Conservation (phyloP, 2,113 vertebrate species). For the Hippocampus mohnikei region DNA sequence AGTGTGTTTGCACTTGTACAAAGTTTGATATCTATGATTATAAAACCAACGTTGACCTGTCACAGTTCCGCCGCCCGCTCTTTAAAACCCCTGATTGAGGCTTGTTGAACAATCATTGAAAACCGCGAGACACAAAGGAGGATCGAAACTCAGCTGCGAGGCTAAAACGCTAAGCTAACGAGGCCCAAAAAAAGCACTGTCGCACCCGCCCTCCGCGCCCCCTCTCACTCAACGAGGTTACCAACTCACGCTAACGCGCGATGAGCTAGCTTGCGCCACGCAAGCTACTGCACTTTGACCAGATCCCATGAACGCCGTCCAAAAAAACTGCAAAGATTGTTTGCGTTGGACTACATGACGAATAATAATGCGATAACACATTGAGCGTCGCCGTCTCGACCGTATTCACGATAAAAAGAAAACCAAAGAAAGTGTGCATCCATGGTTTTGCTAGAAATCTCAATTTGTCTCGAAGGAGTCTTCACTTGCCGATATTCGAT, state of each 20-base stretch:
- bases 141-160: constrained; percentile 26
- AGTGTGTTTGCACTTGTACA: constrained; percentile 52
- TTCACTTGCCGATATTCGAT: constrained; percentile 95
- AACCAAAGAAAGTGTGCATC: constrained; percentile 52
- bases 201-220: constrained; percentile 44
- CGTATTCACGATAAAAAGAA: constrained; percentile 80
- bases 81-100: constrained; percentile 62
- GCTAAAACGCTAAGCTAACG: constrained; percentile 75
- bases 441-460: constrained; percentile 39
- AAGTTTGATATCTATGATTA: constrained; percentile 36
- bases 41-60: constrained; percentile 50
- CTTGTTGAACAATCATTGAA: constrained; percentile 60
- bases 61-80: constrained; percentile 37
- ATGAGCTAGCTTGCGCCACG: background rate
- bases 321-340: background rate
- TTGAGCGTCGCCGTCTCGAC: constrained; percentile 83
- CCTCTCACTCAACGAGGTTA: background rate
- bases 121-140: constrained; percentile 44
- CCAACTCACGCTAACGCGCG: background rate
- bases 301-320: constrained; percentile 58
- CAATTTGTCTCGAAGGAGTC: constrained; percentile 35
- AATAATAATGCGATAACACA: constrained; percentile 86
- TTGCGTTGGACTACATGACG: constrained; percentile 82
- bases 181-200: constrained; percentile 42
- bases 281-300: background rate